Conservation (phyloP, 1,140 invertebrate species). For the Delia radicum region DNA sequence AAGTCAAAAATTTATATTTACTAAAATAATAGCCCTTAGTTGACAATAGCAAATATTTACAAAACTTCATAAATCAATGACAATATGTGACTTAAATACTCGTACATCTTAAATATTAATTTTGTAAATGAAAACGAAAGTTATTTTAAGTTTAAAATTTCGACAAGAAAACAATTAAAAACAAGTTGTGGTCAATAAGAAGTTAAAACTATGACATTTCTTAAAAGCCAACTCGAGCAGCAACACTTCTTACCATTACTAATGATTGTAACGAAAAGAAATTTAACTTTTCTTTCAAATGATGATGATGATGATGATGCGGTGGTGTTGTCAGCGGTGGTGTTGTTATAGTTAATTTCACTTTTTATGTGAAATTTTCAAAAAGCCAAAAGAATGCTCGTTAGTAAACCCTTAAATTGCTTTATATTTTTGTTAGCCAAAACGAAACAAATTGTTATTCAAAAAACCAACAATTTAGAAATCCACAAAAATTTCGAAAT, state of each 20-base stretch:
- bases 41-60: not conserved
- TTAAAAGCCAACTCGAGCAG: not conserved
- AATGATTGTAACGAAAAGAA: not conserved
- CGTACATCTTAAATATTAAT: not conserved
- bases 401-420: not conserved
- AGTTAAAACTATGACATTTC: not conserved
- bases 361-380: too few species aligned
- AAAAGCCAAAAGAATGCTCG: not conserved
- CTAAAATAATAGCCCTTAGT: too few species aligned
- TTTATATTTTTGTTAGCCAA: not conserved
- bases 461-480: too few species aligned
- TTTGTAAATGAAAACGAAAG: slow-evolving; percentile 31
- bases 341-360: too few species aligned
- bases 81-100: not conserved
- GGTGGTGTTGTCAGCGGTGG: not conserved
- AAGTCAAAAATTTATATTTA: too few species aligned
- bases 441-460: too few species aligned
- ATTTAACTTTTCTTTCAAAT: not conserved
- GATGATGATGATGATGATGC: not conserved
- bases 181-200: slow-evolving; percentile 1
- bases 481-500: too few species aligned
- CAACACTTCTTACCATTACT: not conserved
- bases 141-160: slow-evolving; percentile 32
- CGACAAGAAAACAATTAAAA: slow-evolving; percentile 34
- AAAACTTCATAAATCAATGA: slow-evolving; percentile 14